Evolutionary conservation across 2,888 invertebrate species (phyloP).

Genomic region (Agrochola lychnidis): DNA sequence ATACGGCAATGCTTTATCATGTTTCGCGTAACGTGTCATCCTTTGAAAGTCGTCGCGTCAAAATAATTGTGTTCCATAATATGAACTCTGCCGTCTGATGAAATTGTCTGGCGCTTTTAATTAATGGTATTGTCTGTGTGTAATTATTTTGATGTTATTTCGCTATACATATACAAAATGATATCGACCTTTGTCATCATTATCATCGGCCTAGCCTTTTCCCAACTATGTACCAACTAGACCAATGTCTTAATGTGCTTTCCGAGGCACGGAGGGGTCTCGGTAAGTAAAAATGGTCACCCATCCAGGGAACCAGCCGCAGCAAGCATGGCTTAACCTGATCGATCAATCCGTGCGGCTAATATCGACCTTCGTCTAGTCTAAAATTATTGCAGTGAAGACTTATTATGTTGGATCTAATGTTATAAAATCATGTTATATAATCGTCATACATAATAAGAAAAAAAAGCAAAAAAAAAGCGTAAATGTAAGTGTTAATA

Average conservation of each 20-base stretch:
- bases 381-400: background rate
- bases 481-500: too few species aligned
- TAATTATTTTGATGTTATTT: slow-evolving; percentile 27
- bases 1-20: slow-evolving; percentile 41
- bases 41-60: slow-evolving; percentile 50
- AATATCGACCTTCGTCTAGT: background rate
- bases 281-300: too few species aligned
- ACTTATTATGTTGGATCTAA: background rate
- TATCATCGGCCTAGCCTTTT: too few species aligned
- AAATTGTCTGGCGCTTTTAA: slow-evolving; percentile 44
- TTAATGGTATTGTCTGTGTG: slow-evolving; percentile 30
- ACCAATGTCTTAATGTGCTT: too few species aligned
- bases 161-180: background rate
- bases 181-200: background rate
- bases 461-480: too few species aligned
- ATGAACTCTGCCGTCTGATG: slow-evolving; percentile 44
- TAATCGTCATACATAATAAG: background rate
- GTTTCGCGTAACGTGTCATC: slow-evolving; percentile 47
- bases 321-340: too few species aligned
- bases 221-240: too few species aligned
- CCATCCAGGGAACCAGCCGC: too few species aligned
- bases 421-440: background rate
- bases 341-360: too few species aligned
- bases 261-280: too few species aligned
- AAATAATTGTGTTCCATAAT: slow-evolving; percentile 55